A percentile compares a stretch with the other conserved stretches of the same genome.
Conservation (phyloP, 2,888 invertebrate genomes). For the Standfussiana lucernea region DNA sequence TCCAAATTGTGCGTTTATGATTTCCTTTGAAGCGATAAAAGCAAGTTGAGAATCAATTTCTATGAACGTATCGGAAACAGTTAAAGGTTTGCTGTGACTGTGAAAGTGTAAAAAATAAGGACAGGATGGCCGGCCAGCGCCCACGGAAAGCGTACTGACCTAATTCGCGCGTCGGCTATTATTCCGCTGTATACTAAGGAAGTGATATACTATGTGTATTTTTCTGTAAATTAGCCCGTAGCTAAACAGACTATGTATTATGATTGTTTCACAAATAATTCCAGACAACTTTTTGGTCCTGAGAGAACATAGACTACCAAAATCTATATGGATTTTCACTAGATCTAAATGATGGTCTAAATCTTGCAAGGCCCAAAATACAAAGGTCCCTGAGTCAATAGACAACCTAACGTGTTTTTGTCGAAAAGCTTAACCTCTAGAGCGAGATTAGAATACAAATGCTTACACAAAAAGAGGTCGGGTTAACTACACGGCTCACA, state of each 20-base stretch:
- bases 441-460: constrained; percentile 65
- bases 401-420: constrained; percentile 62
- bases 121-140: constrained; percentile 35
- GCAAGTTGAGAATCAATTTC: constrained; percentile 20
- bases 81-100: constrained; percentile 25
- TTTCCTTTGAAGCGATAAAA: constrained; percentile 40
- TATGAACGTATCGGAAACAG: constrained; percentile 30
- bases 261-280: not conserved
- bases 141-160: constrained; percentile 38
- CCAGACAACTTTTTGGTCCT: not conserved
- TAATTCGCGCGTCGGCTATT: constrained; percentile 40
- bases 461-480: constrained; percentile 54
- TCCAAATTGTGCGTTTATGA: constrained; percentile 47
- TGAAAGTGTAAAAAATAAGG: constrained; percentile 38
- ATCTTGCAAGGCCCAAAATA: constrained; percentile 34
- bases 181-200: constrained; percentile 20
- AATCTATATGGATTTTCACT: not conserved
- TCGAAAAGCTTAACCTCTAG: constrained; percentile 57
- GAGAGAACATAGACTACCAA: not conserved
- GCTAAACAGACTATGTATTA: not conserved
- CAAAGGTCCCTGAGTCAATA: constrained; percentile 48
- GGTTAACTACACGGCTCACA: constrained; percentile 51
- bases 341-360: constrained; percentile 11
- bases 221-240: constrained; percentile 8
- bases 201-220: constrained; percentile 13